Conservation (phyloP, 2,113 vertebrate species). For the Labeo catla region DNA sequence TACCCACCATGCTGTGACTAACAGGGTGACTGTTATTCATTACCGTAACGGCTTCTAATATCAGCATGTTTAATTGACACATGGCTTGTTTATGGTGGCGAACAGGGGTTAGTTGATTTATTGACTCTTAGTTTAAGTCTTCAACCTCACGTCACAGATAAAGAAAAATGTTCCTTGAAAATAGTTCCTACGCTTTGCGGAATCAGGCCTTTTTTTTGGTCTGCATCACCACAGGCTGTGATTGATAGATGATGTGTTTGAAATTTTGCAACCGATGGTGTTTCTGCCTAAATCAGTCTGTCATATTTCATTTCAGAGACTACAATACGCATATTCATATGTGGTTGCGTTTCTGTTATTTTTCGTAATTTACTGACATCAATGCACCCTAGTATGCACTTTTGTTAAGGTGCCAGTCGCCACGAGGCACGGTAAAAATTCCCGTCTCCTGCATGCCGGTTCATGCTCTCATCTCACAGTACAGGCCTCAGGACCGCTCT, state of each 20-base stretch:
- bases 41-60: not conserved
- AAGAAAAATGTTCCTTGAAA: not conserved
- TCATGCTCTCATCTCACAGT: constrained; percentile 42
- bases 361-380: not conserved
- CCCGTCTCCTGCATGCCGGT: constrained; percentile 42
- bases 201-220: not conserved
- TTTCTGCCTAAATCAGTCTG: not conserved
- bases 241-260: not conserved
- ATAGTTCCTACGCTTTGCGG: not conserved
- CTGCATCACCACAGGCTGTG: not conserved
- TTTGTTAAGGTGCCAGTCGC: constrained; percentile 36
- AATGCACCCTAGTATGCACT: constrained; percentile 31
- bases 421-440: constrained; percentile 48
- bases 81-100: not conserved
- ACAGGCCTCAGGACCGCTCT: constrained; percentile 40
- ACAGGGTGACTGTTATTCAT: constrained; percentile 42
- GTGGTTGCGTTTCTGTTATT: not conserved
- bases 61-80: constrained; percentile 24
- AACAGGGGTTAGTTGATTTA: constrained; percentile 18
- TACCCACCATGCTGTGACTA: not conserved
- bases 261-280: not conserved
- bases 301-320: not conserved
- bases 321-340: not conserved
- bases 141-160: not conserved
- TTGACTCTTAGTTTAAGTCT: not conserved